These are phyloP conservation scores for Sitophilus oryzae DNA, from an alignment of 1,140 invertebrate species.

Conservation along the genomic window DNA sequence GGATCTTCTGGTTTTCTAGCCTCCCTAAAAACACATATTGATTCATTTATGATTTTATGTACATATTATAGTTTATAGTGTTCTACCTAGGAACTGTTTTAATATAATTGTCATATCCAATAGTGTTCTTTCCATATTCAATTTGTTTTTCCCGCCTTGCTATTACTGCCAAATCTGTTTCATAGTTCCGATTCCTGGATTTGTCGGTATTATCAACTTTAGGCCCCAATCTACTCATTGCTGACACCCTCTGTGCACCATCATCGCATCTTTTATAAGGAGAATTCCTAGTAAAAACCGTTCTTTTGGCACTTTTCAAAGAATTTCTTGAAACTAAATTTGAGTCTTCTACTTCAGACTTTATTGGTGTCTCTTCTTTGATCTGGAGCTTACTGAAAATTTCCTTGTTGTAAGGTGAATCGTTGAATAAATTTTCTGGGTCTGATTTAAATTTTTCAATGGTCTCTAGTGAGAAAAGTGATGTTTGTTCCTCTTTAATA, in stretches of 20 bases:
- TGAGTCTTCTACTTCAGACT: slow-evolving; percentile 8
- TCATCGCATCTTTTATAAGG: slow-evolving; percentile 22
- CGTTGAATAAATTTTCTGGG: neutral
- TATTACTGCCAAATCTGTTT: slow-evolving; percentile 67
- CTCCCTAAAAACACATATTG: slow-evolving; percentile 49
- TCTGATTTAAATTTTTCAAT: slow-evolving; percentile 10
- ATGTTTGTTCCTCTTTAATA: no score
- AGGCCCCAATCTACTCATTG: slow-evolving; percentile 15
- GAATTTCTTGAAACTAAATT: slow-evolving; percentile 14
- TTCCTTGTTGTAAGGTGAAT: neutral
- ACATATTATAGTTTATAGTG: slow-evolving; percentile 14
- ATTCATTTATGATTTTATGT: neutral
- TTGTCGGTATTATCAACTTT: slow-evolving; percentile 19
- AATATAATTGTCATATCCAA: slow-evolving; percentile 77
- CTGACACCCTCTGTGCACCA: slow-evolving; percentile 1
- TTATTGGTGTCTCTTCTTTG: slow-evolving; percentile 15
- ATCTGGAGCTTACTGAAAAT: neutral
- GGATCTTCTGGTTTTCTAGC: slow-evolving; percentile 67
- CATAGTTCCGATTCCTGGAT: slow-evolving; percentile 42
- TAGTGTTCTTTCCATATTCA: slow-evolving; percentile 91
- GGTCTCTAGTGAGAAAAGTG: neutral
- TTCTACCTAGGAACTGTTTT: slow-evolving; percentile 60
- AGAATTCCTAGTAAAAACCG: slow-evolving; percentile 21
- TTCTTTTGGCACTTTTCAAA: slow-evolving; percentile 27
- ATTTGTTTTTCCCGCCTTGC: slow-evolving; percentile 85